A percentile compares a stretch with the other conserved stretches of the same genome.
Evolutionary conservation across 1,140 invertebrate genomes (phyloP).

Genomic region (Euwallacea fornicatus): DNA sequence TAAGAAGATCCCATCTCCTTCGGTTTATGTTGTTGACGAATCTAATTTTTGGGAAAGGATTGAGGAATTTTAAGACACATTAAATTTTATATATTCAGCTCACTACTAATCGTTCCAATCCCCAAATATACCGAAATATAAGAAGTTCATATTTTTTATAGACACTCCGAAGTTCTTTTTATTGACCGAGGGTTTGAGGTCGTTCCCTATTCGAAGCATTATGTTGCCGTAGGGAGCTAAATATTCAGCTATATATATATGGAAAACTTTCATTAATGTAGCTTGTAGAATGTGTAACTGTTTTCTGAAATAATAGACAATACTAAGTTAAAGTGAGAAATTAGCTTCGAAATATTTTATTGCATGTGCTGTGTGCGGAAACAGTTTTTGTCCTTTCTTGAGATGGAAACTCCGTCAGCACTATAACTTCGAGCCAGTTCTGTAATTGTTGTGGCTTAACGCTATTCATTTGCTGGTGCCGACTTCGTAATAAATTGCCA

Average conservation of each 20-base stretch:
- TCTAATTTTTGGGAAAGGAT: conserved; percentile 35
- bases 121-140: background rate
- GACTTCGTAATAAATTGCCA: too few relatives aligned
- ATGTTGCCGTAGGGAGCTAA: too few relatives aligned
- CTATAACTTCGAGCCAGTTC: too few relatives aligned
- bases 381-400: conserved; percentile 5
- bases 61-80: conserved; percentile 35
- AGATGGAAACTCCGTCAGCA: too few relatives aligned
- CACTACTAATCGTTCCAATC: background rate
- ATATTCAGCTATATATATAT: background rate
- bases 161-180: background rate
- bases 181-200: background rate
- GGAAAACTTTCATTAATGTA: background rate
- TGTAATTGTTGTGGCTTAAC: too few relatives aligned
- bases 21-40: conserved; percentile 27
- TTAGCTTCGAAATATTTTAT: conserved; percentile 8
- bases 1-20: conserved; percentile 11
- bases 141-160: background rate
- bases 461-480: too few relatives aligned
- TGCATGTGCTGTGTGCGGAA: background rate
- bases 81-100: conserved; percentile 26
- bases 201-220: too few relatives aligned
- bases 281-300: background rate
- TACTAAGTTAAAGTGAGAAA: conserved; percentile 15
- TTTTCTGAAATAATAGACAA: conserved; percentile 9